Percentiles rank a stretch among this genome's conserved stretches.
Evolutionary conservation across 2,797 vertebrate genomes (phyloP).

Genomic region (Falco cherrug): DNA sequence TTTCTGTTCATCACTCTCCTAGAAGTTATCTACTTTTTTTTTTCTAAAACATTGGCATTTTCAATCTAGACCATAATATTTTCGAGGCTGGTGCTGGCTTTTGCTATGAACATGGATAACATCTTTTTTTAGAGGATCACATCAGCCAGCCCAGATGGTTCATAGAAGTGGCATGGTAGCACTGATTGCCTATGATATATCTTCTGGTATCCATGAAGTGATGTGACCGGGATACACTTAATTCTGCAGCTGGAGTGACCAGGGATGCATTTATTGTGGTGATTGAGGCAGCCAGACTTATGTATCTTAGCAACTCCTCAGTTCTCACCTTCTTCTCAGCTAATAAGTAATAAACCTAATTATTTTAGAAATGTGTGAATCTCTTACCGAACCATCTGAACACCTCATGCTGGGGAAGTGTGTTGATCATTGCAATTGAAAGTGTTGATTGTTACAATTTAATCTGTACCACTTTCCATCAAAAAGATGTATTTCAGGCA

Average conservation of each 20-base stretch:
- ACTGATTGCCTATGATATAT: not conserved
- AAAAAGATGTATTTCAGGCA: not conserved
- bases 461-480: not conserved
- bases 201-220: not conserved
- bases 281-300: not conserved
- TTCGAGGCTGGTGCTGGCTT: not conserved
- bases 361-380: not conserved
- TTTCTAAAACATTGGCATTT: not conserved
- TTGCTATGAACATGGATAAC: not conserved
- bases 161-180: not conserved
- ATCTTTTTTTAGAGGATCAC: not conserved
- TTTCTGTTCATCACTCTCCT: not conserved
- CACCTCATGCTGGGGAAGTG: fast-evolving
- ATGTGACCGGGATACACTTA: not conserved
- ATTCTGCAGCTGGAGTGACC: not conserved
- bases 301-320: not conserved
- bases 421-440: not conserved
- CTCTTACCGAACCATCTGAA: not conserved
- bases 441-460: not conserved
- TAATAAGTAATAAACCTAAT: not conserved
- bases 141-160: not conserved
- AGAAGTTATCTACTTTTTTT: not conserved
- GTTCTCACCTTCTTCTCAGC: not conserved
- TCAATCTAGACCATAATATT: not conserved
- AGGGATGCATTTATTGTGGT: not conserved